These are phyloP conservation scores for Patella ulyssiponensis DNA, from an alignment of 2,888 invertebrate species.

Conservation along the genomic window DNA sequence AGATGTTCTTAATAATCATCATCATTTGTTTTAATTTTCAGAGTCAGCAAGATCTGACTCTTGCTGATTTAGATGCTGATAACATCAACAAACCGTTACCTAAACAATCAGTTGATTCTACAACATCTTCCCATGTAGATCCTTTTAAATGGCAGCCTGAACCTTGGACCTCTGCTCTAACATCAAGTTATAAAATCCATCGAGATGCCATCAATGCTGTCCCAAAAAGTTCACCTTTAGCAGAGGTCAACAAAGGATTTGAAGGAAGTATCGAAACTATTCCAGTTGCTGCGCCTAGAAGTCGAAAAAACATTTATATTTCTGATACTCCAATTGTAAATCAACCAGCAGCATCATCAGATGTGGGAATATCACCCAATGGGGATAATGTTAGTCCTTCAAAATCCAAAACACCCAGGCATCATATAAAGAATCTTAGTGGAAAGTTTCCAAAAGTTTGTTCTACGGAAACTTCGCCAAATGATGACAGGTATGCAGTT, in stretches of 20 bases:
- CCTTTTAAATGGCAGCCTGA: conserved; percentile 3
- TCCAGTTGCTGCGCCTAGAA: conserved; percentile 5
- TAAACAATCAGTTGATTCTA: conserved; percentile 31
- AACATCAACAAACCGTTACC: conserved; percentile 51
- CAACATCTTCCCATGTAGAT: conserved; percentile 8
- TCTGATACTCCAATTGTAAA: no score
- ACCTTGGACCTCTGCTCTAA: conserved; percentile 29
- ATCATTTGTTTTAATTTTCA: conserved; percentile 27
- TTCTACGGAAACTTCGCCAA: not conserved
- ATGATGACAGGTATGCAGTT: conserved; percentile 25
- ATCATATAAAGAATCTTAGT: not conserved
- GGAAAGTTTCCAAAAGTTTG: no score
- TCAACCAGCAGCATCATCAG: not conserved
- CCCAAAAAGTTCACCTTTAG: conserved; percentile 15
- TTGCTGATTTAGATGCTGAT: conserved; percentile 56
- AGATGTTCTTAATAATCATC: no score
- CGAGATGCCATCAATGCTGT: conserved; percentile 17
- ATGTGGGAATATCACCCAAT: not conserved
- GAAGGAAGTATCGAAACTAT: conserved; percentile 34
- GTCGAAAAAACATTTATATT: no score
- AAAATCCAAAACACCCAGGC: not conserved
- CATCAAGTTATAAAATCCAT: conserved; percentile 20
- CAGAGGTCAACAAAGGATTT: conserved; percentile 34
- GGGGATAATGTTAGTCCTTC: not conserved
- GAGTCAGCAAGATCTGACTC: conserved; percentile 63